Evolutionary conservation across 2,113 vertebrate genomes (phyloP), one percentile per base, ranked within the genome.

Genomic region (Piprites chloris): DNA sequence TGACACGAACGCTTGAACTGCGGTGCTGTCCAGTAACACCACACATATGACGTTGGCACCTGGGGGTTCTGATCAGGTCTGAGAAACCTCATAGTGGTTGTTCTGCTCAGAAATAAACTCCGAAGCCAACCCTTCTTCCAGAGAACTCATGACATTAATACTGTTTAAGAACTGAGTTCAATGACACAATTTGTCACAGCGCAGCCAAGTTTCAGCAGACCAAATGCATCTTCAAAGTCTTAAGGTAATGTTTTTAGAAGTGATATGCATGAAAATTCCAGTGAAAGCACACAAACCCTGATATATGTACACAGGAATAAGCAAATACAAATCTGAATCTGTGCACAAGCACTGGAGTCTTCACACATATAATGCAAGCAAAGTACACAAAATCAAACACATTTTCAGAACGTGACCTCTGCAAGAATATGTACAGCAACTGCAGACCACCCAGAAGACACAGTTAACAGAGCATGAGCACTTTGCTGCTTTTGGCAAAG

Each of bases 341-440:
- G 92, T 95, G 93, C 84, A 89, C 56, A 85, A 79, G 41, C 50
- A 89, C 85, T 89, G 92, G 90, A 79, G 73, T 95, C 95, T 95
- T 92, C 95, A 96, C 73, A 85, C 93, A 90, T 47, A 89, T 85
- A 75, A 75, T 74, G 92, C 92, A 97, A 94, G 86, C 90, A 78
- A 93, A 94, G 73, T 85, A 96, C 80, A 85, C 71, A 90, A 85
- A 96, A 96, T 41, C 12, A 8, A 85, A 89, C 87, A 89, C 49
- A 35, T 56, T 93, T 94, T 93, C 61, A 89, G 85, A 93, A 93
- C 2, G 2, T 78, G 92, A 95, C 61, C 81, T 85, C 79, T 89
- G 80, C 89, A 92, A 96, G 88, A 96, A 82, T 94, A 96, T 93
- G 81, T 93, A 97, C 95, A 97, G 87, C 91, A 89, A 93, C 68